These are phyloP conservation scores for Hemiscyllium ocellatum DNA, from an alignment of 2,113 vertebrate species.

Conservation along the genomic window DNA sequence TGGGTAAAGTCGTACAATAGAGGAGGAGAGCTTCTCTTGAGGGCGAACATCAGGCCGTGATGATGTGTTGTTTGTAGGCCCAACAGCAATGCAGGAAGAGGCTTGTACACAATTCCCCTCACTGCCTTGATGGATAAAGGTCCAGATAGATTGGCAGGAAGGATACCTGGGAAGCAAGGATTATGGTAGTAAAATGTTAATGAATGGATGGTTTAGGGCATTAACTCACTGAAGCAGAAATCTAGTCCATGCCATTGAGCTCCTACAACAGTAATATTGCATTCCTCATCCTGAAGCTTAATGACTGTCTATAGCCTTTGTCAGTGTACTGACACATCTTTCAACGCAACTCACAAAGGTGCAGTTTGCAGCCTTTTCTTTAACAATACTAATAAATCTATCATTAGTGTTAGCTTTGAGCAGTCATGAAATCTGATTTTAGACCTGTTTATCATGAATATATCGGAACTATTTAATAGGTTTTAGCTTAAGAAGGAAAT, in stretches of 20 bases:
- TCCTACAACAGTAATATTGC: neutral
- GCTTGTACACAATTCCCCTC: neutral
- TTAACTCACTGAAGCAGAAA: slow-evolving; percentile 12
- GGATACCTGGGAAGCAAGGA: neutral
- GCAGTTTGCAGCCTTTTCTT: neutral
- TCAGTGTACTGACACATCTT: neutral
- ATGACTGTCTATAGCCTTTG: neutral
- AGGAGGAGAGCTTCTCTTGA: neutral
- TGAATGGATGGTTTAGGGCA: neutral
- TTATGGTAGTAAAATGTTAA: neutral
- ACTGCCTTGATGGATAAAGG: neutral
- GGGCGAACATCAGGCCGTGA: neutral
- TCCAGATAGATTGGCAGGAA: neutral
- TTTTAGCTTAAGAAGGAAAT: neutral
- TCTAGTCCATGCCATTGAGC: neutral
- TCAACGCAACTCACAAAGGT: neutral
- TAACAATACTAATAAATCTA: neutral
- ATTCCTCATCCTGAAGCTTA: neutral
- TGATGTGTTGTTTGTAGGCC: neutral
- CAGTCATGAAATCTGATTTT: neutral
- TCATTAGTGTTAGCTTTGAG: neutral
- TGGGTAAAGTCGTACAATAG: neutral
- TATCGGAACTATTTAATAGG: neutral
- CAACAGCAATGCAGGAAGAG: neutral
- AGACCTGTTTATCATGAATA: neutral